These are phyloP conservation scores for Drosophila gunungcola DNA, from an alignment of 1,140 invertebrate genomes.

Conservation along the genomic window DNA sequence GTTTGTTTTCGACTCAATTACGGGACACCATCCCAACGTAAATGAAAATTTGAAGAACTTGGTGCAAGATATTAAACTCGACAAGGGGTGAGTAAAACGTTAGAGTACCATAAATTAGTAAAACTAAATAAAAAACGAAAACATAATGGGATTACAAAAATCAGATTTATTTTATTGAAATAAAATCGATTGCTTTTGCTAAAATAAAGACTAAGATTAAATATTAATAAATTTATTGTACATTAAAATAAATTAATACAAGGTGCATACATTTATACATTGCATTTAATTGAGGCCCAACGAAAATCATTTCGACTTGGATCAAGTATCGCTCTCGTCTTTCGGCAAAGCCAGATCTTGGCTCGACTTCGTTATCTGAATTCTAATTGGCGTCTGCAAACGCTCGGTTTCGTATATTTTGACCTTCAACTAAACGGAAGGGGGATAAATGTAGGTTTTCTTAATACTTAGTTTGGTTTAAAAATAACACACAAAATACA, in stretches of 20 bases:
- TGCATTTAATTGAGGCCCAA: conserved; percentile 58
- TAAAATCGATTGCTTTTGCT: conserved; percentile 42
- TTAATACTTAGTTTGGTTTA: conserved; percentile 36
- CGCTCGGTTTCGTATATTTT: conserved; percentile 75
- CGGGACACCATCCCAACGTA: conserved; percentile 4
- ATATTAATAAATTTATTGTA: conserved; percentile 43
- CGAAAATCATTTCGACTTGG: conserved; percentile 19
- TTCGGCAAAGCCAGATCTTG: conserved; percentile 16
- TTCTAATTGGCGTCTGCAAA: conserved; percentile 67
- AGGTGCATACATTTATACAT: conserved; percentile 48
- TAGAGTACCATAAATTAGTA: conserved; percentile 33
- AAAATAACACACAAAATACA: conserved; percentile 44
- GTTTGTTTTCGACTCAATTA: not conserved
- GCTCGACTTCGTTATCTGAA: conserved; percentile 48
- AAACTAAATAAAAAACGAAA: conserved; percentile 28
- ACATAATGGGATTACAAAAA: conserved; percentile 40
- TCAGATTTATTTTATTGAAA: conserved; percentile 56
- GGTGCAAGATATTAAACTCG: conserved; percentile 40
- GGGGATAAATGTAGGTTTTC: conserved; percentile 59
- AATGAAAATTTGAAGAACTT: conserved; percentile 20
- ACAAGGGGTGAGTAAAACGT: conserved; percentile 36
- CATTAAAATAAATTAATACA: conserved; percentile 47
- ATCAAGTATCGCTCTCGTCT: conserved; percentile 20
- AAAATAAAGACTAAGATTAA: conserved; percentile 63
- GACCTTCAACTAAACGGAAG: conserved; percentile 72